Base-by-base conservation (phyloP, 2,797 vertebrate species). In the Hippocampus kuda region DNA sequence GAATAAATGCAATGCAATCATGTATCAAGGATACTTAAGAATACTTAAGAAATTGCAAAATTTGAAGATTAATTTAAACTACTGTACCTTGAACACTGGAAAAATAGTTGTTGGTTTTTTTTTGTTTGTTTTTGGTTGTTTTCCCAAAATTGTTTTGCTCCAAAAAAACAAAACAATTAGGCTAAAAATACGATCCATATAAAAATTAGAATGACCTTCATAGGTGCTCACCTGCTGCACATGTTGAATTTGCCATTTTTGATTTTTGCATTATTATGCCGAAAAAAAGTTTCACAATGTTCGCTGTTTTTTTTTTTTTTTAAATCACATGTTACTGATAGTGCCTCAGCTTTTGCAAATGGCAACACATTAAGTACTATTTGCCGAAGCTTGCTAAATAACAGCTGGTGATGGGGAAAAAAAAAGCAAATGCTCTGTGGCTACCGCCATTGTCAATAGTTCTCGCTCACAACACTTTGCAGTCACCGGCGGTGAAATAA, bases 401-500 rank as follows among this genome's bases (percentile, higher is more conserved):
- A 15, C 56, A 34, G 16, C 34, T 3, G 1, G 7, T 15, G 2
- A 30, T 2, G 15, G 53, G 7, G 30, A 3, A 3, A 4, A 24
- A 60, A 18, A 34, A 60, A 10, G 3, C 22, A 44, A 63, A n/a
- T 42, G 22, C 38, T 44, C 4, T 6, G 1, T 7, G 54, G 5
- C 54, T 26, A 30, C 26, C 46, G 46, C 15, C 8, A n/a, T 42
- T 42, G 30, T 22, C 34, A 20, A 41, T 22, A 15, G 11, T 64
- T 18, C 11, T n/a, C 22, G 34, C 18, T 41, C 1, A 20, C 10
- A 42, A 42, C 38, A 42, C 24, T 64, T 44, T 41, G 20, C 22
- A 20, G 42, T 48, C 63, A 9, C 42, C 22, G 44, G 41, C 12
- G 22, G 69, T 44, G 77, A 80, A 70, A 78, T 81, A 81, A 83